Conservation (phyloP, 2,888 invertebrate genomes). For the Chymomyza caudatula region DNA sequence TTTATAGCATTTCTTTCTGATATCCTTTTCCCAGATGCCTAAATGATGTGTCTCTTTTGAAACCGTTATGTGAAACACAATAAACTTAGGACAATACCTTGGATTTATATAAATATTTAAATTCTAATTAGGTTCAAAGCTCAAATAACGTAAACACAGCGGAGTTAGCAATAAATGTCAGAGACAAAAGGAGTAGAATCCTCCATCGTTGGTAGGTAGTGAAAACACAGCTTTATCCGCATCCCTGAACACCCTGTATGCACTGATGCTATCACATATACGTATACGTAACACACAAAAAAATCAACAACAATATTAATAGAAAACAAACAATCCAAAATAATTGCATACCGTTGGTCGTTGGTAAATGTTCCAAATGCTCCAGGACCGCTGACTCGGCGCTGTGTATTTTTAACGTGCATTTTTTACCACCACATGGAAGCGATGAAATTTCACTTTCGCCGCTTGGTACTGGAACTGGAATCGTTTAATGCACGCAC, state of each 20-base stretch:
- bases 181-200: no score
- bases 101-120: no score
- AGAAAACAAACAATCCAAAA: conserved; percentile 7
- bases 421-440: conserved; percentile 65
- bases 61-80: no score
- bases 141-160: no score
- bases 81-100: no score
- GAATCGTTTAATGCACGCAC: background rate
- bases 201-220: no score
- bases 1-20: no score
- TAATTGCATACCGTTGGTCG: conserved; percentile 74
- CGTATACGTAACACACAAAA: conserved; percentile 7
- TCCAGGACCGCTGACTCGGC: conserved; percentile 78
- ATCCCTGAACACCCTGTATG: conserved; percentile 32
- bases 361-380: conserved; percentile 77
- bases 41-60: no score
- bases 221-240: conserved; percentile 20
- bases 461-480: conserved; percentile 27
- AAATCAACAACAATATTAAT: conserved; percentile 31
- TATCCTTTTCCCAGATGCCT: no score
- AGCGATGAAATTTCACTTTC: conserved; percentile 37
- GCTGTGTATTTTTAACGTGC: conserved; percentile 78
- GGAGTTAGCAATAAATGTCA: no score
- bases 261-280: conserved; percentile 1
- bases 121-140: no score